Evolutionary conservation across 2,888 invertebrate genomes (phyloP).

Genomic region (Scaeva pyrastri): DNA sequence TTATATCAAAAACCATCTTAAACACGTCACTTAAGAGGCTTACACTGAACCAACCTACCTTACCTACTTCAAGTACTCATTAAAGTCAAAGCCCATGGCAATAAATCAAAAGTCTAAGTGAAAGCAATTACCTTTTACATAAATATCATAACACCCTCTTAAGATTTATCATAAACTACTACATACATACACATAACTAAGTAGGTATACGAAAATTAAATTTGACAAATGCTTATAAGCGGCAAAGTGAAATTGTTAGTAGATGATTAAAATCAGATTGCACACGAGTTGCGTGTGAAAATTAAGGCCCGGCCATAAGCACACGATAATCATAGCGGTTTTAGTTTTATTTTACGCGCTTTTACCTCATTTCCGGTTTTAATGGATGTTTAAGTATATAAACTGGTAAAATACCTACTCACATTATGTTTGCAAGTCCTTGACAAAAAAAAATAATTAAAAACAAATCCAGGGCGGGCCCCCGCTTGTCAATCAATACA

Average conservation of each 20-base stretch:
- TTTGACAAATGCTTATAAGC: conserved; percentile 52
- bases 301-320: conserved; percentile 43
- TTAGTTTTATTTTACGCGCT: conserved; percentile 28
- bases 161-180: neutral
- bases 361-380: neutral
- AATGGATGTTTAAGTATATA: conserved; percentile 13
- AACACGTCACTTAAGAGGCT: conserved; percentile 24
- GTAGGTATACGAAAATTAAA: conserved; percentile 58
- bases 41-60: no score
- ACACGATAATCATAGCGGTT: conserved; percentile 28
- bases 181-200: conserved; percentile 45
- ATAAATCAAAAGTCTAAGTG: conserved; percentile 55
- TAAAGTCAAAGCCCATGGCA: neutral
- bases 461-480: conserved; percentile 31
- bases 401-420: neutral
- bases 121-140: conserved; percentile 57
- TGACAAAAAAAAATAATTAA: conserved; percentile 5
- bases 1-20: conserved; percentile 30
- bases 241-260: conserved; percentile 42
- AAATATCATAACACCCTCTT: conserved; percentile 36
- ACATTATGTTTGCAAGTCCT: conserved; percentile 10
- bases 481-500: conserved; percentile 20
- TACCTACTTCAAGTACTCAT: neutral
- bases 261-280: conserved; percentile 52
- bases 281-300: conserved; percentile 62